Percentiles rank a stretch among this genome's conserved stretches.
Evolutionary conservation across 1,140 invertebrate genomes (phyloP).

Genomic region (Drosophila pectinifera): DNA sequence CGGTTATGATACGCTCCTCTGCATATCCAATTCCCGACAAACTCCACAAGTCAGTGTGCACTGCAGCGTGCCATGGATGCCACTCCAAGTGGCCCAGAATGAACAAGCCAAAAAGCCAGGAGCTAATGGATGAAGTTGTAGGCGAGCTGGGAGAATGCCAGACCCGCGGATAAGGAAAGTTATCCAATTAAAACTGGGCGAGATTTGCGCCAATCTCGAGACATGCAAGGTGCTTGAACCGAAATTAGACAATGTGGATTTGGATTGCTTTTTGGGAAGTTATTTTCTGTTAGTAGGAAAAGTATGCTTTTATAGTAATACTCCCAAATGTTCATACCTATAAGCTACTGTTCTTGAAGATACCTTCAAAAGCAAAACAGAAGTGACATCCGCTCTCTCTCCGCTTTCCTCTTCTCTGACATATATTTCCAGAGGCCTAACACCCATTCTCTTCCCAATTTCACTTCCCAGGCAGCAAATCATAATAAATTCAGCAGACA

Average conservation of each 20-base stretch:
- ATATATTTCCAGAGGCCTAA: slow-evolving; percentile 3
- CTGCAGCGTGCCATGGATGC: slow-evolving; percentile 76
- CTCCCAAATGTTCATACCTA: background rate
- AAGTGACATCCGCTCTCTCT: background rate
- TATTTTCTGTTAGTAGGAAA: background rate
- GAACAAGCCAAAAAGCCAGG: slow-evolving; percentile 17
- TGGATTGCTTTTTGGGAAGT: background rate
- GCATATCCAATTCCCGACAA: slow-evolving; percentile 36
- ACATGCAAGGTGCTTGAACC: slow-evolving; percentile 55
- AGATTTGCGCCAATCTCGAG: slow-evolving; percentile 61
- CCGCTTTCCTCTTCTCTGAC: no score
- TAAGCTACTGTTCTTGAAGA: background rate
- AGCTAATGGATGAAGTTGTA: slow-evolving; percentile 65
- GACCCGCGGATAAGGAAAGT: slow-evolving; percentile 61
- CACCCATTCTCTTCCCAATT: slow-evolving; percentile 23
- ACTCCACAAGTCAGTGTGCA: slow-evolving; percentile 44
- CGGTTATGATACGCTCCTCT: slow-evolving; percentile 80
- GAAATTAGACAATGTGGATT: slow-evolving; percentile 17
- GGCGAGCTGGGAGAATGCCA: slow-evolving; percentile 32
- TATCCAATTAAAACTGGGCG: slow-evolving; percentile 64
- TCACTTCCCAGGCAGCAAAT: slow-evolving; percentile 38
- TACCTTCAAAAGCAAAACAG: background rate
- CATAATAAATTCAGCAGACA: slow-evolving; percentile 44
- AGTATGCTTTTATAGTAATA: background rate
- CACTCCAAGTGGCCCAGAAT: slow-evolving; percentile 62